These are phyloP conservation scores for Otis tarda DNA, from an alignment of 2,113 vertebrate species.

Conservation along the genomic window DNA sequence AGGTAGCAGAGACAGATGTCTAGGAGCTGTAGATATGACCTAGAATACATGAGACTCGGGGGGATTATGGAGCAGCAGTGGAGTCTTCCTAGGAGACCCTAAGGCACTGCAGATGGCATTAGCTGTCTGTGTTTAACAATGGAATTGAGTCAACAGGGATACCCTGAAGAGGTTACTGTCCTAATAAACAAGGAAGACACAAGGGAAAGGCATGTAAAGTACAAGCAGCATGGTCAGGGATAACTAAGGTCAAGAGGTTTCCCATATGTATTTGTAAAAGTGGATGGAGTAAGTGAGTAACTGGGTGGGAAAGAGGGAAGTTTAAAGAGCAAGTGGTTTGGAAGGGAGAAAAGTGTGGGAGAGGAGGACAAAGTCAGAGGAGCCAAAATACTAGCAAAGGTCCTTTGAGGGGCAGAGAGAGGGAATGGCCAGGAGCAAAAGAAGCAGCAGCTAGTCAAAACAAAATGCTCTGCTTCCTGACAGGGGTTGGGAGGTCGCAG, in stretches of 20 bases:
- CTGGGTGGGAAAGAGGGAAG: not conserved
- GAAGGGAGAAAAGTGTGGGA: not conserved
- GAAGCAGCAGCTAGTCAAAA: constrained; percentile 15
- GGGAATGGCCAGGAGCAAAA: not conserved
- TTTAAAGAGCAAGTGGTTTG: not conserved
- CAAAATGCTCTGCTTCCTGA: not conserved
- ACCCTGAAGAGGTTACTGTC: not conserved
- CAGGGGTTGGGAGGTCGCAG: not conserved
- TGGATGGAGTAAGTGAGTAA: not conserved
- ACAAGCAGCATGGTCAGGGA: not conserved
- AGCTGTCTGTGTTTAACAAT: not conserved
- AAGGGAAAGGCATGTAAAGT: not conserved
- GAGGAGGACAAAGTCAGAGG: not conserved
- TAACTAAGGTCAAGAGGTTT: not conserved
- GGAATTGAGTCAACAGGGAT: not conserved
- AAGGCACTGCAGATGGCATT: not conserved
- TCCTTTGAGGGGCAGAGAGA: not conserved
- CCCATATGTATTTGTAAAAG: not conserved
- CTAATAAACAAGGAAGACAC: not conserved
- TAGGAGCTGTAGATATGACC: not conserved
- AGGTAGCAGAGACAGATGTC: not conserved
- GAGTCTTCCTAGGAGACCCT: not conserved
- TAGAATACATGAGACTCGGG: not conserved
- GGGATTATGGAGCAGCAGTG: not conserved
- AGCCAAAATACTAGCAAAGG: not conserved